These are phyloP conservation scores for Condylostylus longicornis DNA, from an alignment of 1,140 invertebrate species.

Conservation along the genomic window DNA sequence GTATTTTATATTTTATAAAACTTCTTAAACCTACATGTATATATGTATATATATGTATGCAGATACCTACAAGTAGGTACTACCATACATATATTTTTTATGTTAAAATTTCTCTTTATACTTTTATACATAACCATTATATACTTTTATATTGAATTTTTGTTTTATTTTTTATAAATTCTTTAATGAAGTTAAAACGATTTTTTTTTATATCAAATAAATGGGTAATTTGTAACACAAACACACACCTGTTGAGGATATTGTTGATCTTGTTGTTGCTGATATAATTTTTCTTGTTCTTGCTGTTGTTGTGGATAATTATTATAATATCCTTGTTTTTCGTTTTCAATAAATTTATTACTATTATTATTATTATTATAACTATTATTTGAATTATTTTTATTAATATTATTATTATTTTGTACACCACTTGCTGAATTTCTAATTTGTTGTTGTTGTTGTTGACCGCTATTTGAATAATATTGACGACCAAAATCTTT, in stretches of 20 bases:
- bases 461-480: conserved; percentile 9
- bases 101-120: background rate
- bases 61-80: background rate
- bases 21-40: too few species aligned
- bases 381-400: conserved; percentile 11
- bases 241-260: conserved; percentile 26
- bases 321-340: conserved; percentile 12
- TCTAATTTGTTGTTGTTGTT: background rate
- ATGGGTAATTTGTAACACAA: conserved; percentile 4
- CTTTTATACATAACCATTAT: conserved; percentile 9
- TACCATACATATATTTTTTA: conserved; percentile 5
- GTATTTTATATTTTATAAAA: too few species aligned
- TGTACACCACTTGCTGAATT: conserved; percentile 11
- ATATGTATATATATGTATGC: too few species aligned
- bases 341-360: conserved; percentile 6
- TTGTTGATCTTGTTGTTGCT: conserved; percentile 10
- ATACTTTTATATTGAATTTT: background rate
- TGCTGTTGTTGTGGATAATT: conserved; percentile 10
- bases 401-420: conserved; percentile 9
- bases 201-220: conserved; percentile 6
- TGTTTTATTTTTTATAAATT: background rate
- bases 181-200: too few species aligned
- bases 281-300: conserved; percentile 10
- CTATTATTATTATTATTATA: conserved; percentile 10
- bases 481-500: conserved; percentile 1